These are phyloP conservation scores for Otus scops DNA, from an alignment of 2,797 vertebrate species.

Conservation along the genomic window DNA sequence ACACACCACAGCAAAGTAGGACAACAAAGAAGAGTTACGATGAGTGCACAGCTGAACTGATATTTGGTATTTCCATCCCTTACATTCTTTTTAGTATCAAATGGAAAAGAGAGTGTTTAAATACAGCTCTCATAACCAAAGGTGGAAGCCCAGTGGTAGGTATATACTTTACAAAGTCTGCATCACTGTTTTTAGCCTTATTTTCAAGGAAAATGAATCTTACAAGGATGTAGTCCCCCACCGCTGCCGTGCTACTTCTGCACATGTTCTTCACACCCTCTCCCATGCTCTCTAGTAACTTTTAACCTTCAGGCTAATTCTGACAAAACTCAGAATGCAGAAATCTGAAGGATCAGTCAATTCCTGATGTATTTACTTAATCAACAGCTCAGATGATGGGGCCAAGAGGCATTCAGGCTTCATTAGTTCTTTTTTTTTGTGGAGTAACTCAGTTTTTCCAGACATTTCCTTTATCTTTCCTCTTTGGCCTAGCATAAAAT, in stretches of 20 bases:
- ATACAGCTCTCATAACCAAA: not conserved
- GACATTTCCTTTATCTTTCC: not conserved
- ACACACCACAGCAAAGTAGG: fast-evolving
- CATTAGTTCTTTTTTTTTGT: not conserved
- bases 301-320: not conserved
- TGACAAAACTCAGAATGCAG: not conserved
- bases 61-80: not conserved
- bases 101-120: not conserved
- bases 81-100: not conserved
- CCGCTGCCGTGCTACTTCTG: fast-evolving
- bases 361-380: not conserved
- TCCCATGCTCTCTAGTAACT: not conserved
- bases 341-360: not conserved
- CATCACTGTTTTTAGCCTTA: not conserved
- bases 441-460: not conserved
- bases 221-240: not conserved
- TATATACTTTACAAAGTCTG: not conserved
- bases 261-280: not conserved
- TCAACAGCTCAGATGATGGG: not conserved
- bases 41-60: not conserved
- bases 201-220: not conserved
- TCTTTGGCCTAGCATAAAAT: not conserved
- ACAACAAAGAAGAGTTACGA: not conserved
- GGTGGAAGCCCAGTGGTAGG: not conserved
- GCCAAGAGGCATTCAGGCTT: not conserved